Conservation (phyloP, 2,113 vertebrate species). For the Podarcis muralis region DNA sequence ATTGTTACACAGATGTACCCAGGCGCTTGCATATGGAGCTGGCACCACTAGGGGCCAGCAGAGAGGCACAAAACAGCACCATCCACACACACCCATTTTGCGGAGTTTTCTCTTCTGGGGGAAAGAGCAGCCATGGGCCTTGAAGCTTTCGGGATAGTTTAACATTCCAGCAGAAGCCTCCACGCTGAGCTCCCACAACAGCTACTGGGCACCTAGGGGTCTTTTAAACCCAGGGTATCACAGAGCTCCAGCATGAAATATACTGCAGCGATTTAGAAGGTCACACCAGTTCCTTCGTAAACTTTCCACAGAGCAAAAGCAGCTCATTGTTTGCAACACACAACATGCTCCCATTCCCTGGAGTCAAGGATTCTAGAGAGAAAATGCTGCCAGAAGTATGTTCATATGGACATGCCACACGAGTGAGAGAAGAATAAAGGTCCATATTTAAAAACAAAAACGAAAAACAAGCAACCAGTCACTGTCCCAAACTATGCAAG, state of each 20-base stretch:
- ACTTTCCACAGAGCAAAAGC: neutral
- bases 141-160: fast-evolving
- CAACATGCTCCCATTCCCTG: neutral
- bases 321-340: neutral
- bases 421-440: too few species aligned
- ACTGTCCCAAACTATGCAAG: too few species aligned
- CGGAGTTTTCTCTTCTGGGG: neutral
- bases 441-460: too few species aligned
- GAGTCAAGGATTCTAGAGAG: neutral
- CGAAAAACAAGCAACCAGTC: too few species aligned
- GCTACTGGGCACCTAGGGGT: neutral
- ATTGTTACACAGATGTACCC: constrained; percentile 1
- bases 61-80: neutral
- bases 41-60: constrained; percentile 60
- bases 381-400: neutral
- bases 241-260: neutral
- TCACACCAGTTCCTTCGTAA: neutral
- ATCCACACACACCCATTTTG: neutral
- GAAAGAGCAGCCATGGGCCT: fast-evolving
- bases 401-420: too few species aligned
- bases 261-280: too few species aligned
- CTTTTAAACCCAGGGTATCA: neutral
- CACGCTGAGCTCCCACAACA: fast-evolving
- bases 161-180: fast-evolving
- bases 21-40: neutral